phyloP scores from a whole-genome alignment of 2,888 invertebrate species.

The Aphrophora alni region DNA sequence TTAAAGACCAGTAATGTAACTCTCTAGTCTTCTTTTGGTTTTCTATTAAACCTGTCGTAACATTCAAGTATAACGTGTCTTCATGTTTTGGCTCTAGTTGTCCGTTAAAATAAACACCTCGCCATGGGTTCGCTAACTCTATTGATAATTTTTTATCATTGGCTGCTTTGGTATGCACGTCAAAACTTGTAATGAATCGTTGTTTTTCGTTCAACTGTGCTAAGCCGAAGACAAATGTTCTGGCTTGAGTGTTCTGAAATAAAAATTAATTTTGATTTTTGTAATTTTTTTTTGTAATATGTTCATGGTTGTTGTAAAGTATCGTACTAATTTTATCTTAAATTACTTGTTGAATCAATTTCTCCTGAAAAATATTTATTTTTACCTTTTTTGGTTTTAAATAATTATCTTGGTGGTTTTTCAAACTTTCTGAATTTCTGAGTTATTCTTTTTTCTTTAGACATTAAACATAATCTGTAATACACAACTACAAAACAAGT shows the following conservation, averaged over 20 bases:
- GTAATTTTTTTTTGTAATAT: too few species aligned
- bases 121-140: neutral
- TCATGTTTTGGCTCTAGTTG: neutral
- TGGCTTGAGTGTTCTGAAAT: neutral
- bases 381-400: too few species aligned
- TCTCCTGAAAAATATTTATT: too few species aligned
- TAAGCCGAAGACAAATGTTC: conserved; percentile 9
- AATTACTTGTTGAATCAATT: too few species aligned
- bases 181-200: conserved; percentile 10
- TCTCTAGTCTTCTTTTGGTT: neutral
- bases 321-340: too few species aligned
- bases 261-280: conserved; percentile 2
- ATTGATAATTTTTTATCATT: neutral
- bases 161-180: neutral
- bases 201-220: conserved; percentile 25
- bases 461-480: too few species aligned
- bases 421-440: too few species aligned
- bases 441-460: too few species aligned
- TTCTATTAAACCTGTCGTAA: neutral
- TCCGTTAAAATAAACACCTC: neutral
- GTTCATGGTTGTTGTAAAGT: too few species aligned
- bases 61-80: neutral
- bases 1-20: neutral
- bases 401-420: too few species aligned
- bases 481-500: too few species aligned